Base-by-base conservation (phyloP, 1,140 invertebrate genomes). In the Brachionus rubens region DNA sequence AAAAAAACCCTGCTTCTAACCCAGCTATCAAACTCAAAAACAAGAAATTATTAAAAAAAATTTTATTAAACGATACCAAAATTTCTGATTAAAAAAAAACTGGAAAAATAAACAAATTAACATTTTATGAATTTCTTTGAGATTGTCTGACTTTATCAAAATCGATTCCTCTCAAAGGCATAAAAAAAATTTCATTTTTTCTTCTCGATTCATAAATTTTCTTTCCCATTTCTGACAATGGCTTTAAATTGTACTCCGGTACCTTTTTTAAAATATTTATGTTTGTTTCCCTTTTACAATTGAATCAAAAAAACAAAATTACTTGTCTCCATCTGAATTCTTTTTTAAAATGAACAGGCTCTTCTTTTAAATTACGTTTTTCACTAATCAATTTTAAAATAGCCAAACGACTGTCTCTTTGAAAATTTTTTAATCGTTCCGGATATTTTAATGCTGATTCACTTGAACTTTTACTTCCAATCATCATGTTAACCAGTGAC, bases 341-440 rank as follows among this genome's bases (percentile, higher is more conserved):
- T 43, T 21, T 36, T 24, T 65, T 21, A n/a, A 65, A 65, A 46
- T 24, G 30, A 4, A 16, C n/a, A 7, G 59, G 19, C 3, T 46
- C 14, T 26, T 65, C 59, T 43, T 65, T 65, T 65, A 65, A 28
- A n/a, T 10, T 47, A 19, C 65, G 14, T 16, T 70, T 70, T 47
- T 70, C 47, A 3, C 36, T 21, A 1, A 70, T 14, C 21, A 72
- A 33, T 3, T 30, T 33, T 3, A 72, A 5, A 30, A 72, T 36
- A 21, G 68, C 16, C 1, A 28, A 7, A 3, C 68, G 46, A 40
- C n/a, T 50, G 12, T 72, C 30, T 40, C 12, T 72, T 52, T 72
- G 68, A 5, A 72, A 7, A 2, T 33, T 72, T 36, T 7, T 33
- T 21, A 72, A 12, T 6, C 2, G n/a, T 36, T 54, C 1, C 12